These are phyloP conservation scores for Cheilosia variabilis DNA, from an alignment of 2,888 invertebrate species.

Conservation along the genomic window DNA sequence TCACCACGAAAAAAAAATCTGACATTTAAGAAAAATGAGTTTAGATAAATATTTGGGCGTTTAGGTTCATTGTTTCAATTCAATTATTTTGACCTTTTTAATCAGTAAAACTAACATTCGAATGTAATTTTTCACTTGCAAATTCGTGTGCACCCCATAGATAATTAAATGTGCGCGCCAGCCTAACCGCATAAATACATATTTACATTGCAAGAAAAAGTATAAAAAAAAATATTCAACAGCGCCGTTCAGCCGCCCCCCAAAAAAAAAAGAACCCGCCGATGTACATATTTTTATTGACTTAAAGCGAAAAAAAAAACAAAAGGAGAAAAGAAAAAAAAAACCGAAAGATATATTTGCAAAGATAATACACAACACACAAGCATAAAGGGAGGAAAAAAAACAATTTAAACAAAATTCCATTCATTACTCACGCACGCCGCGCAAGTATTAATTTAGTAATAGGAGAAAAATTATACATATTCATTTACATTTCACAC, in stretches of 20 bases:
- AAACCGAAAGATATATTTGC: slow-evolving; percentile 59
- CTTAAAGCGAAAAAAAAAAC: slow-evolving; percentile 44
- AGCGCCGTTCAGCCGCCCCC: slow-evolving; percentile 53
- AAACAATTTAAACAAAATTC: slow-evolving; percentile 68
- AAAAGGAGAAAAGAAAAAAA: slow-evolving; percentile 18
- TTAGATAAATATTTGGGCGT: slow-evolving; percentile 76
- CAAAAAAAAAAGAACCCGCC: slow-evolving; percentile 69
- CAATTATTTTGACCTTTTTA: slow-evolving; percentile 68
- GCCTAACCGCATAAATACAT: slow-evolving; percentile 19
- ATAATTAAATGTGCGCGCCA: slow-evolving; percentile 51
- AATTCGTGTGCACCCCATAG: slow-evolving; percentile 37
- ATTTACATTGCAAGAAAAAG: slow-evolving; percentile 2
- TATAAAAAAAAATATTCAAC: slow-evolving; percentile 38
- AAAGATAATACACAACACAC: slow-evolving; percentile 49
- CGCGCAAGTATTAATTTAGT: slow-evolving; percentile 72
- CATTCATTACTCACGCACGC: slow-evolving; percentile 74
- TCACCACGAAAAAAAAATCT: slow-evolving; percentile 57
- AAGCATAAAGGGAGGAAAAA: slow-evolving; percentile 5
- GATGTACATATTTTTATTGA: slow-evolving; percentile 75
- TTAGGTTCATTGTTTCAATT: slow-evolving; percentile 73
- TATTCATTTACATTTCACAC: slow-evolving; percentile 48
- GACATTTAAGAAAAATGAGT: slow-evolving; percentile 75
- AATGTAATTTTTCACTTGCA: slow-evolving; percentile 48
- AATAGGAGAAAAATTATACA: slow-evolving; percentile 61
- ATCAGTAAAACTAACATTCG: slow-evolving; percentile 48